These are phyloP conservation scores for Odocoileus virginianus DNA, from an alignment of 2,113 vertebrate species.

Conservation along the genomic window DNA sequence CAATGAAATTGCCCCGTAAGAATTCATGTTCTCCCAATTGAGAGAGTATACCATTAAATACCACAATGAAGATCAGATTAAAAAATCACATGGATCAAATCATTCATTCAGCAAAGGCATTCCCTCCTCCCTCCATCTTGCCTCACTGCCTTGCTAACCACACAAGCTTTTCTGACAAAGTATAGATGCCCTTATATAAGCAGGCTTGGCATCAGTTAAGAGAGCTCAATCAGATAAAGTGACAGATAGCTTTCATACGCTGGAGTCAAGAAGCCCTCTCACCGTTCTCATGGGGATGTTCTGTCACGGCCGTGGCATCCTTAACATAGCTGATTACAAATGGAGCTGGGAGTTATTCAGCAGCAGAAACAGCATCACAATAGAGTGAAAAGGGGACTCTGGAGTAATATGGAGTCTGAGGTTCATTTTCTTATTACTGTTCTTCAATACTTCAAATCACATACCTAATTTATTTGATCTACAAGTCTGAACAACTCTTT, in stretches of 20 bases:
- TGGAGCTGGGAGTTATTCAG: slow-evolving; percentile 80
- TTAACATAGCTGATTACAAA: slow-evolving; percentile 80
- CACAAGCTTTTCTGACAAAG: not conserved
- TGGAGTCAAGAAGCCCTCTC: slow-evolving; percentile 84
- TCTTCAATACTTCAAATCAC: slow-evolving; percentile 76
- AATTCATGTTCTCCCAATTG: not conserved
- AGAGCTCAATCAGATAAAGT: slow-evolving; percentile 82
- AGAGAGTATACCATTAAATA: not conserved
- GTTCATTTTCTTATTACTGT: slow-evolving; percentile 84
- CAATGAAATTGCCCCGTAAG: not conserved
- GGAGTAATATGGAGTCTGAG: slow-evolving; percentile 80
- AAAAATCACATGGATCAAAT: not conserved
- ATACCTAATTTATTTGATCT: slow-evolving; percentile 77
- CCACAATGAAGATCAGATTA: not conserved
- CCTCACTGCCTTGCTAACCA: not conserved
- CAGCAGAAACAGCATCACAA: slow-evolving; percentile 87
- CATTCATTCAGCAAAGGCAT: not conserved
- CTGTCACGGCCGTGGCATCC: slow-evolving; percentile 80
- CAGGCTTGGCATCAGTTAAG: slow-evolving; percentile 73
- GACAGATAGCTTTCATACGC: slow-evolving; percentile 83
- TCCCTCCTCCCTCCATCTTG: not conserved
- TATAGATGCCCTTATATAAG: slow-evolving; percentile 61
- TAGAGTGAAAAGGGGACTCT: slow-evolving; percentile 85
- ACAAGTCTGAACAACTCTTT: not conserved
- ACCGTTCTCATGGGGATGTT: slow-evolving; percentile 83